Conservation (phyloP, 1,140 invertebrate genomes). For the Zaprionus gabonicus region DNA sequence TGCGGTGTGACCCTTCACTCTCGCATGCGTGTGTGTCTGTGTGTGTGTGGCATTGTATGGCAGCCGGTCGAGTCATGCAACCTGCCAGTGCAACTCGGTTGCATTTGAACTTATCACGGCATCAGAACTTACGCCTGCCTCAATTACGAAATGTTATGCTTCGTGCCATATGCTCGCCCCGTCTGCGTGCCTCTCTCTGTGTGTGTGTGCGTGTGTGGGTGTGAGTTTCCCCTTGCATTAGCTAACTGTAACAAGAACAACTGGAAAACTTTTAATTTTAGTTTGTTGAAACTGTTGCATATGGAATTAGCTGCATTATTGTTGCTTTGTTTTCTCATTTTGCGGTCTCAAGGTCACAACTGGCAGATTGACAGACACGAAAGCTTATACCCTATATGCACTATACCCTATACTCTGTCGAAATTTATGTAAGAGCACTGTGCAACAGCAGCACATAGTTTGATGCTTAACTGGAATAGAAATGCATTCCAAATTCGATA, state of each 20-base stretch:
- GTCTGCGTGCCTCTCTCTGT: not conserved
- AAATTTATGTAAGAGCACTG: not conserved
- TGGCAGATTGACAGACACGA: not conserved
- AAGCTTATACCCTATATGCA: not conserved
- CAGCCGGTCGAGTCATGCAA: conserved; percentile 56
- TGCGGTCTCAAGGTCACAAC: conserved; percentile 46
- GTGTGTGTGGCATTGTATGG: conserved; percentile 41
- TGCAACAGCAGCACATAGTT: too few species aligned
- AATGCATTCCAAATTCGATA: too few species aligned
- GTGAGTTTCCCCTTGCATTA: conserved; percentile 59
- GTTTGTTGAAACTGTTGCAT: conserved; percentile 58
- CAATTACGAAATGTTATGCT: conserved; percentile 59
- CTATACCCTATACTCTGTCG: not conserved
- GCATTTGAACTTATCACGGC: conserved; percentile 69
- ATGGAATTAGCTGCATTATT: conserved; percentile 30
- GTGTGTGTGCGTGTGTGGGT: conserved; percentile 12
- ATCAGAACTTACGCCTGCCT: conserved; percentile 55
- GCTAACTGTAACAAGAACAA: conserved; percentile 14
- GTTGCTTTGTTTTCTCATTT: conserved; percentile 39
- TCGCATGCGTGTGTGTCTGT: not conserved
- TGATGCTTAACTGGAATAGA: too few species aligned
- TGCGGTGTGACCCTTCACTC: not conserved
- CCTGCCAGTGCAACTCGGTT: conserved; percentile 53
- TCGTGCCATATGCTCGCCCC: not conserved
- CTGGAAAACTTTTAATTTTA: conserved; percentile 14